phyloP scores from a whole-genome alignment of 2,797 vertebrate genomes.

The Ceyx erithaca region DNA sequence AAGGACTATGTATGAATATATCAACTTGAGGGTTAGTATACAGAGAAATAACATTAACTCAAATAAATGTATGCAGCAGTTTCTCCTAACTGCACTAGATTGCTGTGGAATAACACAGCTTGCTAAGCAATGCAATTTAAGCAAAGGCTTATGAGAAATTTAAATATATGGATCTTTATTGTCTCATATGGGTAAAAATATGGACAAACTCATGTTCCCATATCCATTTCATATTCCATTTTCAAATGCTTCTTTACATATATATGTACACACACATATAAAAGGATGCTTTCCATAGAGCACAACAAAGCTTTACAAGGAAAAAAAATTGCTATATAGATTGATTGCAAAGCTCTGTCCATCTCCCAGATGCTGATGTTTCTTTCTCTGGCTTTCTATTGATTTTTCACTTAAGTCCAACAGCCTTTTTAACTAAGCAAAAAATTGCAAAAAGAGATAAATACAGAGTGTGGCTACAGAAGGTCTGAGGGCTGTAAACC shows the following conservation, averaged over 20 bases:
- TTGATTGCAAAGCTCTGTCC: neutral
- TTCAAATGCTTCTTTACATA: neutral
- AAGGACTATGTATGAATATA: neutral
- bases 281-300: neutral
- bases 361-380: neutral
- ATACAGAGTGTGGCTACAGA: neutral
- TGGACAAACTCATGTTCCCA: neutral
- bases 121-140: neutral
- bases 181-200: neutral
- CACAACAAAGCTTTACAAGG: neutral
- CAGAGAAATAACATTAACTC: neutral
- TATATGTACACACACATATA: neutral
- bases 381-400: slow-evolving; percentile 33
- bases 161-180: neutral
- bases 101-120: neutral
- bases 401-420: slow-evolving; percentile 15
- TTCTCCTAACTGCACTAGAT: neutral
- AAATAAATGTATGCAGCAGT: neutral
- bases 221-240: neutral
- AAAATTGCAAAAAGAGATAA: neutral
- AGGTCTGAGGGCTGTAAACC: neutral
- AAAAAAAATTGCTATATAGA: neutral
- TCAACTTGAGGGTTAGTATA: neutral
- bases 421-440: neutral
- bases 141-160: neutral